These are phyloP conservation scores for Rutpela maculata DNA, from an alignment of 2,888 invertebrate genomes.

Conservation along the genomic window DNA sequence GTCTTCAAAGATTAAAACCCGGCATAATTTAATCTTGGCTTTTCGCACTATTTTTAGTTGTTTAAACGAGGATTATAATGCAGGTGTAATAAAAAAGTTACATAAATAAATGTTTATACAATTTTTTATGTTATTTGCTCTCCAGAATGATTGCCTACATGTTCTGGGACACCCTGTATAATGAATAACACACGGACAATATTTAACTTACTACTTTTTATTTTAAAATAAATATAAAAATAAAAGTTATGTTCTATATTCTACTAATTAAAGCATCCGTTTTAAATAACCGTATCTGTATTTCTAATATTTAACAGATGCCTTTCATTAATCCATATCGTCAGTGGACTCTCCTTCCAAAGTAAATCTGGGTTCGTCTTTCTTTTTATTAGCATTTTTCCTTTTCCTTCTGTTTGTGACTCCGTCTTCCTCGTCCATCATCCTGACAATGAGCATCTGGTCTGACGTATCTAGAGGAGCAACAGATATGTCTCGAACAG, in stretches of 20 bases:
- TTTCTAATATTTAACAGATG: constrained; percentile 11
- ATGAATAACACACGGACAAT: background rate
- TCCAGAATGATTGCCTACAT: no score
- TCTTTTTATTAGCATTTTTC: constrained; percentile 73
- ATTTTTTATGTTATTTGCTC: no score
- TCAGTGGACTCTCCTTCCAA: constrained; percentile 72
- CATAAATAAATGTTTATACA: no score
- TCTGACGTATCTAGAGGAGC: constrained; percentile 95
- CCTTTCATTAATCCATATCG: constrained; percentile 65
- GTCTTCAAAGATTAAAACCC: no score
- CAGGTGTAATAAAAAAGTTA: no score
- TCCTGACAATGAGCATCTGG: constrained; percentile 90
- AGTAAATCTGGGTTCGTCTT: constrained; percentile 64
- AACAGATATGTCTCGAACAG: constrained; percentile 97
- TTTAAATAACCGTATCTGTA: background rate
- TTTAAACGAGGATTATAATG: no score
- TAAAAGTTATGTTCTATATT: constrained; percentile 19
- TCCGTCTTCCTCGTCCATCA: constrained; percentile 97
- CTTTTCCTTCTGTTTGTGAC: constrained; percentile 83
- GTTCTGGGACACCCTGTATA: background rate
- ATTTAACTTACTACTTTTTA: constrained; percentile 9
- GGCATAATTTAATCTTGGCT: no score
- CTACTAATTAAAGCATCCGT: constrained; percentile 14
- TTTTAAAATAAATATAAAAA: constrained; percentile 29
- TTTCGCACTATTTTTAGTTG: no score